Conservation (phyloP, 2,113 vertebrate species). For the Gallinago media region DNA sequence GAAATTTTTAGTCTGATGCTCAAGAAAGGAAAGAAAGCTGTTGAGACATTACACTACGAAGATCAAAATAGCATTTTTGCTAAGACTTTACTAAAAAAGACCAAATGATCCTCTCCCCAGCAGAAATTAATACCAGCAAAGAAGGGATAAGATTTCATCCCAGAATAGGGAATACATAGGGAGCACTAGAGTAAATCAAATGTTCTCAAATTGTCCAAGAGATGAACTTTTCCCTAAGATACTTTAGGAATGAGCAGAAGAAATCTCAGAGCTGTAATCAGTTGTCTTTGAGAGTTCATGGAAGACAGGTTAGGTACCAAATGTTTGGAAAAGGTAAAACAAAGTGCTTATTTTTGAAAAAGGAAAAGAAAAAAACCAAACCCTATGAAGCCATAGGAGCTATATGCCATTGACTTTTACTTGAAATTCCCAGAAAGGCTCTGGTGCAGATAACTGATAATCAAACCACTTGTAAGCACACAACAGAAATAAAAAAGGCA, state of each 20-base stretch:
- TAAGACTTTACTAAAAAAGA: neutral
- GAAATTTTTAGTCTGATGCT: neutral
- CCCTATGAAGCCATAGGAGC: neutral
- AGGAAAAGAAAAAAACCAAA: neutral
- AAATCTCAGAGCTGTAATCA: slow-evolving; percentile 1
- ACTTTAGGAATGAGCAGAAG: slow-evolving; percentile 11
- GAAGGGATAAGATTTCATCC: neutral
- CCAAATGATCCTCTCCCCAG: neutral
- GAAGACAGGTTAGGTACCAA: neutral
- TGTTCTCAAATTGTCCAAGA: neutral
- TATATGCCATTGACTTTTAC: neutral
- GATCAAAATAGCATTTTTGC: slow-evolving; percentile 7
- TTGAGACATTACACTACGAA: neutral
- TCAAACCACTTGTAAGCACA: neutral
- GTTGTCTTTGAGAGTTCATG: neutral
- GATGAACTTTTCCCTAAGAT: slow-evolving; percentile 14
- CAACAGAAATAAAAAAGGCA: neutral
- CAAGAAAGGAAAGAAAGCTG: neutral
- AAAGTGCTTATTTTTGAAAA: neutral
- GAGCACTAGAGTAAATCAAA: neutral
- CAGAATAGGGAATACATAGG: neutral
- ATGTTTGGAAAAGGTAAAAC: neutral
- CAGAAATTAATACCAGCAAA: neutral
- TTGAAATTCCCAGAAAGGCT: neutral
- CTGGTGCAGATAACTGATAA: neutral